Percentiles rank a stretch among this genome's conserved stretches.
Evolutionary conservation across 30 jellyfish, hydroid and myxozoan genomes (phyloP).

Genomic region (Nemopilema nomurai): DNA sequence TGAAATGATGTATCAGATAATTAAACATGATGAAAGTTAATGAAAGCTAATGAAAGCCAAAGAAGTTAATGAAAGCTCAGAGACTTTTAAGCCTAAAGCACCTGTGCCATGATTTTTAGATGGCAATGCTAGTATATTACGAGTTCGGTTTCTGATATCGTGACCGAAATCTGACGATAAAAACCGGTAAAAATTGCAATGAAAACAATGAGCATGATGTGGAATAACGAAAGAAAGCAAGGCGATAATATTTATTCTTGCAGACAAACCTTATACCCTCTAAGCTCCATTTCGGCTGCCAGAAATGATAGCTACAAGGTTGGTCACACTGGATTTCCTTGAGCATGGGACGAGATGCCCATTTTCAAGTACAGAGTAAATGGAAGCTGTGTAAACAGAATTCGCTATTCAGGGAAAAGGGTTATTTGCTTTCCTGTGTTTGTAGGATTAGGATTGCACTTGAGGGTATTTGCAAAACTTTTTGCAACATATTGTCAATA

Average conservation of each 20-base stretch:
- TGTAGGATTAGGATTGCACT: neutral
- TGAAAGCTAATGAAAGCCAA: too few relatives aligned
- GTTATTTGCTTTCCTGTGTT: neutral
- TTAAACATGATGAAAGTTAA: too few relatives aligned
- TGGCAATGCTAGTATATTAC: too few relatives aligned
- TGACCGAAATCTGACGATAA: too few relatives aligned
- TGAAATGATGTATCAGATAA: too few relatives aligned
- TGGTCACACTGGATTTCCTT: neutral
- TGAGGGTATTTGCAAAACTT: neutral
- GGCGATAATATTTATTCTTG: neutral
- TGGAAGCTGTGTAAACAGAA: neutral
- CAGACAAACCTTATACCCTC: neutral
- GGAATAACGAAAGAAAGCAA: neutral
- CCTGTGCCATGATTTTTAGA: too few relatives aligned
- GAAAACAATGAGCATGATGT: neutral
- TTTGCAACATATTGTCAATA: neutral
- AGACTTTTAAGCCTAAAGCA: too few relatives aligned
- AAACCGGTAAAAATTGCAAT: too few relatives aligned
- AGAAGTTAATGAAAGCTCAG: too few relatives aligned
- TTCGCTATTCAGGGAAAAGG: neutral
- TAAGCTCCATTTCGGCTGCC: neutral
- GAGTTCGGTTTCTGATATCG: too few relatives aligned
- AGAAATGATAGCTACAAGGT: neutral
- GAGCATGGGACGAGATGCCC: too few relatives aligned
- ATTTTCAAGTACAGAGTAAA: neutral